Conservation (phyloP, 2,888 invertebrate genomes). For the Azorinus chamasolen region DNA sequence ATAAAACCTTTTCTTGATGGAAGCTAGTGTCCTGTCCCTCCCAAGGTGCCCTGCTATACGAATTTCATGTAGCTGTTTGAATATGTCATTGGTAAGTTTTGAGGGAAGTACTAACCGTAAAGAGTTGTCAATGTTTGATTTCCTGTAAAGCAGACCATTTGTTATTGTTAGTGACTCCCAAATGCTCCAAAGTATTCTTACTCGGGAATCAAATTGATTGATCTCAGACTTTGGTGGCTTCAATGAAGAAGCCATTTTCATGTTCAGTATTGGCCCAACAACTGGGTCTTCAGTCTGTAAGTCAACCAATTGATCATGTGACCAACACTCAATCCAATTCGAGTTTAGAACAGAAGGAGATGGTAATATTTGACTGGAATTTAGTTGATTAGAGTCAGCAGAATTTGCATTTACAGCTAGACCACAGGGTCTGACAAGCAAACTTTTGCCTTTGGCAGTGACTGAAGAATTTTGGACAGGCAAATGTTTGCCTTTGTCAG, state of each 20-base stretch:
- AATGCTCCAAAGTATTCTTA: not conserved
- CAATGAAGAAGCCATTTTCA: not conserved
- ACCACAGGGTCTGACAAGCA: too few relatives aligned
- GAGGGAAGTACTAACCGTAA: not conserved
- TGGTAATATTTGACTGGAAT: too few relatives aligned
- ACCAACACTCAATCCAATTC: not conserved
- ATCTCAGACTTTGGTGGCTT: constrained; percentile 10
- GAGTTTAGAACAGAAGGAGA: too few relatives aligned
- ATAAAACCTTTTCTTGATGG: constrained; percentile 18
- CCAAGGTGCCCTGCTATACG: constrained; percentile 16
- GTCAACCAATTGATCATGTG: not conserved
- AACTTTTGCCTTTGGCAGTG: too few relatives aligned
- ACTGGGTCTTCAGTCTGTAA: not conserved
- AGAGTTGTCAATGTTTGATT: too few relatives aligned
- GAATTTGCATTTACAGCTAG: too few relatives aligned
- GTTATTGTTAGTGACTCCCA: not conserved
- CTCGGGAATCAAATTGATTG: not conserved
- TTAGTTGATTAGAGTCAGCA: too few relatives aligned
- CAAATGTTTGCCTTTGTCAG: too few relatives aligned
- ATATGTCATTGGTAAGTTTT: not conserved
- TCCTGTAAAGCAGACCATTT: constrained; percentile 1
- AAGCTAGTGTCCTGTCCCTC: constrained; percentile 7
- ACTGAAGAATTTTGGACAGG: too few relatives aligned
- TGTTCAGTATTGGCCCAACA: not conserved
- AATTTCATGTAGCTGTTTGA: not conserved